Evolutionary conservation across 37 sponge, comb jelly and placozoan genomes (phyloP).

Genomic region (Bolinopsis microptera): DNA sequence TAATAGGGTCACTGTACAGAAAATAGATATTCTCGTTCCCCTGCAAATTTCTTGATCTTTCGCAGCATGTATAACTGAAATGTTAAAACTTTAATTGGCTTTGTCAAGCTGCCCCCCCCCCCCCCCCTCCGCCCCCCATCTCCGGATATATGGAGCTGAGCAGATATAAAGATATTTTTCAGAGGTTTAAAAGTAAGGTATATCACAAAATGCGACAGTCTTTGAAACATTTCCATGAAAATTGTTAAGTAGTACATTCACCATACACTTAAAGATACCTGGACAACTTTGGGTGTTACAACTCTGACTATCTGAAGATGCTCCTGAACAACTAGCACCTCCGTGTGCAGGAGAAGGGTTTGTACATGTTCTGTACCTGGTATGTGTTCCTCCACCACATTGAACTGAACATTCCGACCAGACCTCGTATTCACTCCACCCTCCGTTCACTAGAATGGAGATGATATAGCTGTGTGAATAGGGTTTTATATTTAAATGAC

Average conservation of each 20-base stretch:
- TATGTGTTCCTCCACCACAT: background rate
- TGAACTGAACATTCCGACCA: background rate
- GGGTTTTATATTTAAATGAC: too few species aligned
- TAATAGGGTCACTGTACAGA: background rate
- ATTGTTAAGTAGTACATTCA: too few species aligned
- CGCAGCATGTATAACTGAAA: background rate
- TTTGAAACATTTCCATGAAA: too few species aligned
- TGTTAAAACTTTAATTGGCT: too few species aligned
- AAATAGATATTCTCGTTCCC: background rate
- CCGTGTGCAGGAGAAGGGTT: background rate
- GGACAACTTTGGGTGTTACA: background rate
- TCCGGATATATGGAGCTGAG: too few species aligned
- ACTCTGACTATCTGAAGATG: background rate
- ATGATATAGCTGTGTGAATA: too few species aligned
- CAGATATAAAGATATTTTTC: too few species aligned
- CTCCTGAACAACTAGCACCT: background rate
- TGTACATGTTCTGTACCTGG: background rate
- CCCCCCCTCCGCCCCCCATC: too few species aligned
- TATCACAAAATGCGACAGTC: too few species aligned
- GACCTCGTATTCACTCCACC: background rate
- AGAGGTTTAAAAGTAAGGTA: too few species aligned
- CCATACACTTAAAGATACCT: too few species aligned
- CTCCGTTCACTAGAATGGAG: background rate
- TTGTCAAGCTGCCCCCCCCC: too few species aligned
- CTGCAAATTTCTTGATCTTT: background rate